Conservation (phyloP, 2,888 invertebrate species). For the Chymomyza amoena region DNA sequence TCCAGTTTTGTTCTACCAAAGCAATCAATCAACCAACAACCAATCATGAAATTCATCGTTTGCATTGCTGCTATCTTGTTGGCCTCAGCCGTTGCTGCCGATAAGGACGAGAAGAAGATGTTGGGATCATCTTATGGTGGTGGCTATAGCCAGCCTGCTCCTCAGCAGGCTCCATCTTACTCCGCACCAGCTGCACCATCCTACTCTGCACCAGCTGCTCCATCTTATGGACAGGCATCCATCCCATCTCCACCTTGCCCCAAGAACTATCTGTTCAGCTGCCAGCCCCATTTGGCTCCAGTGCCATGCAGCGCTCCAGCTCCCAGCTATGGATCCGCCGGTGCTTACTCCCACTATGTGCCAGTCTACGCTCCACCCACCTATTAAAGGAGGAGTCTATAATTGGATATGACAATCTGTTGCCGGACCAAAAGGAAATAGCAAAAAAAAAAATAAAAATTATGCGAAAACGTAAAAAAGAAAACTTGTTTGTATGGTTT, state of each 20-base stretch:
- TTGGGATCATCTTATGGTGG: constrained; percentile 59
- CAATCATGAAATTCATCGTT: constrained; percentile 53
- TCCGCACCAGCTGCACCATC: constrained; percentile 25
- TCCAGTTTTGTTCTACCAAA: constrained; percentile 48
- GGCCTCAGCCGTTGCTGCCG: constrained; percentile 40
- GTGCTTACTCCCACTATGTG: constrained; percentile 72
- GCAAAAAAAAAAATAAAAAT: constrained; percentile 22
- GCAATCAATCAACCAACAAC: constrained; percentile 19
- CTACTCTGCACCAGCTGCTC: constrained; percentile 18
- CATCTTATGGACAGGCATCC: constrained; percentile 16
- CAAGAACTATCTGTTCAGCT: constrained; percentile 73
- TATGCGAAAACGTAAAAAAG: constrained; percentile 3
- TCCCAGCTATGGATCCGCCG: constrained; percentile 63
- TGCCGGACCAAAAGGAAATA: not conserved
- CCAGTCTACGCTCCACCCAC: constrained; percentile 58
- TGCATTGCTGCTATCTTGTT: constrained; percentile 46
- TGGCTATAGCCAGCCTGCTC: constrained; percentile 45
- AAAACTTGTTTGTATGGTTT: not conserved
- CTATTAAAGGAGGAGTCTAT: constrained; percentile 31
- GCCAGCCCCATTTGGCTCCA: constrained; percentile 69
- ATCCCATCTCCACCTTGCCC: constrained; percentile 68
- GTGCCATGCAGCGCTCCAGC: constrained; percentile 69
- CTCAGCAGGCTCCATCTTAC: constrained; percentile 35
- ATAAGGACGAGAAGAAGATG: constrained; percentile 54
- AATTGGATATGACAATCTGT: not conserved